Evolutionary conservation across 2,888 invertebrate species (phyloP).

Genomic region (Lithophane socia): DNA sequence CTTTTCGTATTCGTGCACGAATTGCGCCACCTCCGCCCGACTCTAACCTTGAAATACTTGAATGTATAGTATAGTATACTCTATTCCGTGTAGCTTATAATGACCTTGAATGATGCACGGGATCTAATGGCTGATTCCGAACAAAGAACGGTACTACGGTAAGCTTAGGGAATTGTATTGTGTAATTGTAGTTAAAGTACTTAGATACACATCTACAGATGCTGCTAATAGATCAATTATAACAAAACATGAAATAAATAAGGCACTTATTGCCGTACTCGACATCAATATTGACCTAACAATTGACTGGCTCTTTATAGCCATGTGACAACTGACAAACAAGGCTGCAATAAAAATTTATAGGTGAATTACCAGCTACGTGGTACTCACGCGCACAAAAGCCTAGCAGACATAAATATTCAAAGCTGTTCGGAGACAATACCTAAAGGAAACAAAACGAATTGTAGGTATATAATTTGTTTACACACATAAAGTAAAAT

Average conservation of each 20-base stretch:
- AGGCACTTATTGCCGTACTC: conserved; percentile 20
- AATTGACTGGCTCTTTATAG: conserved; percentile 49
- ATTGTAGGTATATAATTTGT: conserved; percentile 13
- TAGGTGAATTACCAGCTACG: conserved; percentile 38
- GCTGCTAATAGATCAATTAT: conserved; percentile 20
- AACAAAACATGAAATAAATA: conserved; percentile 39
- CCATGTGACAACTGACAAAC: conserved; percentile 34
- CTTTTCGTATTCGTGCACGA: conserved; percentile 39
- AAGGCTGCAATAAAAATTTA: conserved; percentile 40
- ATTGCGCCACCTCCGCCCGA: conserved; percentile 53
- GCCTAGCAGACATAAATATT: conserved; percentile 33
- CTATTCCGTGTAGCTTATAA: conserved; percentile 46
- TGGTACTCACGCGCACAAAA: conserved; percentile 14
- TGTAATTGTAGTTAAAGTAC: conserved; percentile 14
- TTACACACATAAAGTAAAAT: conserved; percentile 17
- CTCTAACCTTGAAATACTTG: conserved; percentile 58
- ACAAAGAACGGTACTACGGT: conserved; percentile 44
- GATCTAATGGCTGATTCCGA: conserved; percentile 39
- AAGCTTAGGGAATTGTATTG: conserved; percentile 42
- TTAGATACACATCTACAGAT: conserved; percentile 16
- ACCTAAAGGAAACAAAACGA: conserved; percentile 13
- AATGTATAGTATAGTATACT: conserved; percentile 42
- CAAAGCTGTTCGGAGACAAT: conserved; percentile 14
- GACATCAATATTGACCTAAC: conserved; percentile 42
- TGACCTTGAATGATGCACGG: conserved; percentile 50